Conservation (phyloP, 2,797 vertebrate species). For the Danio albolineatus region DNA sequence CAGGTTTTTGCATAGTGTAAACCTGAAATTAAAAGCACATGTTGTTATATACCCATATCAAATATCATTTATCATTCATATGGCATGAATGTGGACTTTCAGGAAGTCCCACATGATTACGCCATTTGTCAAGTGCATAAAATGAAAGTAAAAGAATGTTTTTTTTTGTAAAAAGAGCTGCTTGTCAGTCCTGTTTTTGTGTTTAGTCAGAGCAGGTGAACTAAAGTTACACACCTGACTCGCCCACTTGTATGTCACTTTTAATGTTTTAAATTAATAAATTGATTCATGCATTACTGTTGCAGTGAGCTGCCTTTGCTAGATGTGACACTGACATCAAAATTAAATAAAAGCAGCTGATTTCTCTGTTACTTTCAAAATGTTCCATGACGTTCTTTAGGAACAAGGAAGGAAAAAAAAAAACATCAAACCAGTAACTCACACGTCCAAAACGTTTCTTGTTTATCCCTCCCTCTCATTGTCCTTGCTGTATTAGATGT, state of each 20-base stretch:
- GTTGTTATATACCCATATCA: not conserved
- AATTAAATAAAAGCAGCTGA: not conserved
- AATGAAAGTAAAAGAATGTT: constrained; percentile 17
- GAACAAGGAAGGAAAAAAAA: not conserved
- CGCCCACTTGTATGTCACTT: not conserved
- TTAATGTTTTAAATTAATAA: not conserved
- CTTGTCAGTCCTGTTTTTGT: constrained; percentile 3
- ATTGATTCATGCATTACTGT: not conserved
- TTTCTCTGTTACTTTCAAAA: not conserved
- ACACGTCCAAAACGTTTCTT: not conserved
- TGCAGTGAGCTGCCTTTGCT: not conserved
- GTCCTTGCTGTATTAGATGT: not conserved
- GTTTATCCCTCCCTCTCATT: constrained; percentile 27
- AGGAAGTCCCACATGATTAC: not conserved
- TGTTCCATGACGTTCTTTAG: not conserved
- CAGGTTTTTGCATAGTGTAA: not conserved
- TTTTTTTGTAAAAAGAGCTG: not conserved
- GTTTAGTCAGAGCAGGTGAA: not conserved
- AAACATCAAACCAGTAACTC: not conserved
- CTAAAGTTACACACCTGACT: not conserved
- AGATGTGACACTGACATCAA: not conserved
- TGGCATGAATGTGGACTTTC: not conserved
- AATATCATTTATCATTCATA: not conserved
- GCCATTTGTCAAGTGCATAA: not conserved
- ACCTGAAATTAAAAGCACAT: not conserved